Percentiles rank a stretch among this genome's conserved stretches.
phyloP scores from a whole-genome alignment of 1,140 invertebrate species.

The Drosophila nikananu region DNA sequence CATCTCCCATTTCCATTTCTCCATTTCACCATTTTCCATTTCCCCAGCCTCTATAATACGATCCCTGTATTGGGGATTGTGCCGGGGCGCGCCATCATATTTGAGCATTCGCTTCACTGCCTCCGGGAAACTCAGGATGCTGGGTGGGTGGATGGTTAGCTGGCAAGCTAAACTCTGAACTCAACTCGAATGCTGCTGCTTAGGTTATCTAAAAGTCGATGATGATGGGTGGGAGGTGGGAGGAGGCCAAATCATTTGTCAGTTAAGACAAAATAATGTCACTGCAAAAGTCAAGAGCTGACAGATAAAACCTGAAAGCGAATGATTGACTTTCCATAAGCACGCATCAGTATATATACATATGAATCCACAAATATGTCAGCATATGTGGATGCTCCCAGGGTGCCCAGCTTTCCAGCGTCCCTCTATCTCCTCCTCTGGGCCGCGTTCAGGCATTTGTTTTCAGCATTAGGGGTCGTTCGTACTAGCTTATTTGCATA shows the following conservation, averaged over 20 bases:
- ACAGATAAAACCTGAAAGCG: constrained; percentile 72
- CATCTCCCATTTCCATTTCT: background rate
- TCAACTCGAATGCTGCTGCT: constrained; percentile 38
- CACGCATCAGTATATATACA: constrained; percentile 67
- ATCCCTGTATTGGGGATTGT: constrained; percentile 28
- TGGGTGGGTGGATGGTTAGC: too few species aligned
- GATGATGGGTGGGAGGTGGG: too few species aligned
- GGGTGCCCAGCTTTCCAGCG: background rate
- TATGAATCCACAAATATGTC: constrained; percentile 23
- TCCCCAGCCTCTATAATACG: constrained; percentile 29
- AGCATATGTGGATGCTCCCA: constrained; percentile 22
- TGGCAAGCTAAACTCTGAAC: background rate
- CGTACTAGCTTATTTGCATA: constrained; percentile 67
- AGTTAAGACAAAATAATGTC: constrained; percentile 73
- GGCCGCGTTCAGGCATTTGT: too few species aligned
- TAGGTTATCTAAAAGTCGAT: constrained; percentile 30
- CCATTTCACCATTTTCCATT: constrained; percentile 14
- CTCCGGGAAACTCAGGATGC: constrained; percentile 16
- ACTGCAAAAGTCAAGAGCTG: constrained; percentile 54
- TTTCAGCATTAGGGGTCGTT: constrained; percentile 28
- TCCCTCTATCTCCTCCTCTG: background rate
- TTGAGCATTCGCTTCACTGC: constrained; percentile 64
- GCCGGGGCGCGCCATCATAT: constrained; percentile 54
- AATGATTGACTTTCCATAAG: constrained; percentile 78
- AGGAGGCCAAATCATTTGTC: constrained; percentile 70